These are phyloP conservation scores for Coleophora deauratella DNA, from an alignment of 2,888 invertebrate species.

Conservation along the genomic window DNA sequence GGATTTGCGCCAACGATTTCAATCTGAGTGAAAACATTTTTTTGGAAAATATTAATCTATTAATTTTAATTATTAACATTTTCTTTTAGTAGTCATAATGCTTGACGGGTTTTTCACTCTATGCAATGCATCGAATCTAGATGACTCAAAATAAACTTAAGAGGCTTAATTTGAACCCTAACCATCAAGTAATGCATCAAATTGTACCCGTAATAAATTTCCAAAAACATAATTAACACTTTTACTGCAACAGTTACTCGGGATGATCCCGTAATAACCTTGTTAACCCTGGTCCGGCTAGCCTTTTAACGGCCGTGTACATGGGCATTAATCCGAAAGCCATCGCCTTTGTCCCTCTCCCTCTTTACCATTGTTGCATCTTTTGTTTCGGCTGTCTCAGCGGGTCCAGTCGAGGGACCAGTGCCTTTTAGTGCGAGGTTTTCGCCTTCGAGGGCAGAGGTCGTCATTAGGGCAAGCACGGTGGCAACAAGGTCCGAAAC, in stretches of 20 bases:
- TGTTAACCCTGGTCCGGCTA: conserved; percentile 72
- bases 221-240: conserved; percentile 70
- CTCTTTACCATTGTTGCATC: conserved; percentile 31
- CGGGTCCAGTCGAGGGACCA: conserved; percentile 61
- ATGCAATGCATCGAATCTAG: too few relatives aligned
- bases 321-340: conserved; percentile 73
- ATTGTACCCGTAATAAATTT: conserved; percentile 24
- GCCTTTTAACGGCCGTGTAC: conserved; percentile 72
- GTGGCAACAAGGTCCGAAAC: conserved; percentile 74
- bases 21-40: too few relatives aligned
- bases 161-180: too few relatives aligned
- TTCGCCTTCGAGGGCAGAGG: conserved; percentile 73
- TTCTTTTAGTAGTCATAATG: too few relatives aligned
- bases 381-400: conserved; percentile 57
- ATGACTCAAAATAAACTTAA: too few relatives aligned
- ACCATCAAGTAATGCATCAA: too few relatives aligned
- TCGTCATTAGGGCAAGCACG: conserved; percentile 75
- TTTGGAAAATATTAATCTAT: too few relatives aligned
- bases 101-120: too few relatives aligned
- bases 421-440: conserved; percentile 73
- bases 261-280: conserved; percentile 74
- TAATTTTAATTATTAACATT: too few relatives aligned
- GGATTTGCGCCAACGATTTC: too few relatives aligned
- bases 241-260: conserved; percentile 67
- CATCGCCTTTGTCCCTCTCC: conserved; percentile 62